Evolutionary conservation across 1,140 invertebrate species (phyloP), one percentile per base, ranked within the genome.

Genomic region (Dryas iulia): DNA sequence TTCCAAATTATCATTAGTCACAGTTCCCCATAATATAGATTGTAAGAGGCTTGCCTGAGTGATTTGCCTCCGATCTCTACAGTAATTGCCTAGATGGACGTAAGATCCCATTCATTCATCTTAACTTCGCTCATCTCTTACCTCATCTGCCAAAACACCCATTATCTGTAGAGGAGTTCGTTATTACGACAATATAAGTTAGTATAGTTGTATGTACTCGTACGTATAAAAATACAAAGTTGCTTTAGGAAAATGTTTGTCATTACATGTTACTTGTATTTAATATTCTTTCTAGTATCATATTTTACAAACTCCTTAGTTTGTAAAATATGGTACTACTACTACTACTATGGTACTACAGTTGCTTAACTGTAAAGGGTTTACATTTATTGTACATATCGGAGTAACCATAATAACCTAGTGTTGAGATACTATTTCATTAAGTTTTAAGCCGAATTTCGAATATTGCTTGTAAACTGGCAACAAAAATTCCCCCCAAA

Each of bases 1-100:
- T 67, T 64, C 56, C 56, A 52, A 65, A 74, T 71, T 59, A 74
- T 58, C 72, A 66, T 74, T 66, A 74, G 66, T 74, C 69, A 67
- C 65, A 68, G 53, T 69, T 59, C 35, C 56, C 47, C 39, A 47
- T 74, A 69, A 66, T 70, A 39, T 60, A 68, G 64, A 30, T 60
- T 64, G 65, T 71, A 65, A 60, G 64, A 54, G 57, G 63, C 63
- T 59, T 53, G 24, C 28, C 68, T 72, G 62, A 71, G 69, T 74
- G 74, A 76, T 73, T 35, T 63, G 69, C 62, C 60, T 65, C 60
- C 64, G 70, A 71, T 71, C 66, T 73, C 72, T 62, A 66, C 26
- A 53, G 47, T 76, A 73, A 73, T 71, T 68, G 60, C 66, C 39
- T 62, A 69, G 58, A 72, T 62, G 64, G 69, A 64, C 60, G 61